These are phyloP conservation scores for Barbus barbus DNA, from an alignment of 2,113 vertebrate genomes.

Conservation along the genomic window DNA sequence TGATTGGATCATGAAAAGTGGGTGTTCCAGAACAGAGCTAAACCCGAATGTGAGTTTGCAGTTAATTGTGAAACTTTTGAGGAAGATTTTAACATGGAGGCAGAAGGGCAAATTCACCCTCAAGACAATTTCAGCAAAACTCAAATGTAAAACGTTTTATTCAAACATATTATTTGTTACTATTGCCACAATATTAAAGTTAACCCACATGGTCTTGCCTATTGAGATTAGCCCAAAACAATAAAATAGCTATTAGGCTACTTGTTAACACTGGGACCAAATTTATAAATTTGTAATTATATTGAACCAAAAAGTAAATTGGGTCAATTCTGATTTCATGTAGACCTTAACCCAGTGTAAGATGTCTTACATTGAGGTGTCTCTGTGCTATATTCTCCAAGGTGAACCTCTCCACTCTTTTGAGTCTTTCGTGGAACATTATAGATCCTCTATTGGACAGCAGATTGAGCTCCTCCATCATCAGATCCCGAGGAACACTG, in stretches of 20 bases:
- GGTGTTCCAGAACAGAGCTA: not conserved
- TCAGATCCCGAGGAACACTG: constrained; percentile 85
- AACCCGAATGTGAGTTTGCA: not conserved
- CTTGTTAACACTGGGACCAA: not conserved
- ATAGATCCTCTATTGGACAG: constrained; percentile 85
- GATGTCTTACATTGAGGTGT: constrained; percentile 70
- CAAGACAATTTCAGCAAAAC: not conserved
- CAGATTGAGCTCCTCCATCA: constrained; percentile 92
- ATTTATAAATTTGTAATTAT: too few relatives aligned
- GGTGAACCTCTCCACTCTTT: constrained; percentile 83
- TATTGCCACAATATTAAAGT: not conserved
- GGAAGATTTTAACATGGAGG: not conserved
- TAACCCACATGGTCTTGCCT: not conserved
- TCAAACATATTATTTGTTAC: not conserved
- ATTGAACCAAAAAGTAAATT: not conserved
- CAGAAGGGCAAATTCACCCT: not conserved
- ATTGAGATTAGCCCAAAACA: not conserved
- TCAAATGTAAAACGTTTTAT: not conserved
- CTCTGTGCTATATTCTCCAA: constrained; percentile 72
- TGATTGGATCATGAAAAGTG: not conserved
- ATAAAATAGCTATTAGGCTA: not conserved
- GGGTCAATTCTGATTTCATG: not conserved
- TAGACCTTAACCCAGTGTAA: not conserved
- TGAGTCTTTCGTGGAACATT: constrained; percentile 93
- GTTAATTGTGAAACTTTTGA: not conserved